A percentile compares a stretch with the other conserved stretches of the same genome.
These are phyloP conservation scores for Ascaphus truei DNA, from an alignment of 2,113 vertebrate genomes.

Conservation along the genomic window DNA sequence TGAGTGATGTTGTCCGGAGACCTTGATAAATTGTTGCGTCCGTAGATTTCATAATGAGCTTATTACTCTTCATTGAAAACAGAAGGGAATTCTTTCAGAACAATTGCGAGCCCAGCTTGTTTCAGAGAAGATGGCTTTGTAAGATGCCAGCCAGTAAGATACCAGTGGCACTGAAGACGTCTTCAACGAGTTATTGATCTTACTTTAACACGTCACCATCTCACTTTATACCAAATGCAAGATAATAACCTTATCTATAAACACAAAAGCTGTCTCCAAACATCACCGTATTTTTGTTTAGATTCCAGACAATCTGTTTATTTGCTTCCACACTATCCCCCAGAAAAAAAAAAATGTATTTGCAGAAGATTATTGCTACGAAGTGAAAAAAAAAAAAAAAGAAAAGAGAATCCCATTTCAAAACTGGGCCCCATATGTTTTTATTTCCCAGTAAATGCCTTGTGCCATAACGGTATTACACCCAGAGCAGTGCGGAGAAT, in stretches of 20 bases:
- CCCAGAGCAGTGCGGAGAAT: neutral
- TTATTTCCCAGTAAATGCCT: slow-evolving; percentile 1
- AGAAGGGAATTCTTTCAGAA: too few relatives aligned
- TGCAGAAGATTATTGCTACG: neutral
- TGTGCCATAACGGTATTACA: neutral
- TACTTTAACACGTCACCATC: neutral
- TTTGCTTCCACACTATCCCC: slow-evolving; percentile 12
- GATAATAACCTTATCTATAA: neutral
- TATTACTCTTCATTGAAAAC: too few relatives aligned
- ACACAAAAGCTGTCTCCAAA: neutral
- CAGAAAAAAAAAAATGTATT: neutral
- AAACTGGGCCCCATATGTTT: slow-evolving; percentile 16
- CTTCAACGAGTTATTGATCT: neutral
- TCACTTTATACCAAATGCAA: neutral
- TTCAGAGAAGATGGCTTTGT: too few relatives aligned
- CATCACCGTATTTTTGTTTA: slow-evolving; percentile 5
- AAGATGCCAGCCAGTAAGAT: neutral
- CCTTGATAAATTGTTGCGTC: too few relatives aligned
- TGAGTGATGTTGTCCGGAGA: too few relatives aligned
- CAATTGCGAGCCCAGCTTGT: too few relatives aligned
- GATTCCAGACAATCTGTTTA: slow-evolving; percentile 21
- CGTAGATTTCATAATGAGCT: too few relatives aligned
- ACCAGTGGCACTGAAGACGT: too few relatives aligned
- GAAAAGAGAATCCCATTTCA: neutral
- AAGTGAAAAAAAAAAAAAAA: neutral